phyloP scores from a whole-genome alignment of 2,888 invertebrate species.

The Drosophila nr. fundita region DNA sequence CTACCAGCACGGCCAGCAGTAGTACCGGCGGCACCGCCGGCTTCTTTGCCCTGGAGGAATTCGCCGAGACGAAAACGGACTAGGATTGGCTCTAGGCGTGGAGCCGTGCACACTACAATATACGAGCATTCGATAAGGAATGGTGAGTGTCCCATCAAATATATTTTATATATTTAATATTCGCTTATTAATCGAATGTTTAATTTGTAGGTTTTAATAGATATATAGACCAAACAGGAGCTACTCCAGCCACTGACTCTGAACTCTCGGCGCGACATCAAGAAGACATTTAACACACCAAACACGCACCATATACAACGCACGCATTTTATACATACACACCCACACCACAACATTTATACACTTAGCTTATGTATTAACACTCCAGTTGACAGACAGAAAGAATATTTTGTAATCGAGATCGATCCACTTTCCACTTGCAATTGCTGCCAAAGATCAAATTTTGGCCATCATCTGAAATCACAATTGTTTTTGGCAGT shows the following conservation, averaged over 20 bases:
- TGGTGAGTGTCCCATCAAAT: conserved; percentile 51
- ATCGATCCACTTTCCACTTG: conserved; percentile 12
- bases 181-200: neutral
- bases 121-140: conserved; percentile 69
- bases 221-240: conserved; percentile 44
- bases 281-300: conserved; percentile 33
- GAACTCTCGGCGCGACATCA: conserved; percentile 35
- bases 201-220: conserved; percentile 52
- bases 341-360: conserved; percentile 35
- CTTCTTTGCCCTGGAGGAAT: conserved; percentile 82
- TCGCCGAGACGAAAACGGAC: conserved; percentile 78
- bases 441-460: conserved; percentile 29
- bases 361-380: conserved; percentile 67
- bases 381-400: conserved; percentile 68
- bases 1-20: conserved; percentile 70
- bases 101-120: conserved; percentile 61
- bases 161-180: conserved; percentile 6
- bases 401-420: conserved; percentile 13
- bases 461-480: conserved; percentile 26
- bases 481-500: conserved; percentile 37
- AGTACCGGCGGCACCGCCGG: conserved; percentile 71
- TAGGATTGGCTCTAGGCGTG: conserved; percentile 73
- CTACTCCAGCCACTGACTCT: conserved; percentile 19
- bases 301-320: conserved; percentile 27
- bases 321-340: conserved; percentile 36